Evolutionary conservation across 1,140 invertebrate genomes (phyloP).

Genomic region (Lasioglossum albipes): DNA sequence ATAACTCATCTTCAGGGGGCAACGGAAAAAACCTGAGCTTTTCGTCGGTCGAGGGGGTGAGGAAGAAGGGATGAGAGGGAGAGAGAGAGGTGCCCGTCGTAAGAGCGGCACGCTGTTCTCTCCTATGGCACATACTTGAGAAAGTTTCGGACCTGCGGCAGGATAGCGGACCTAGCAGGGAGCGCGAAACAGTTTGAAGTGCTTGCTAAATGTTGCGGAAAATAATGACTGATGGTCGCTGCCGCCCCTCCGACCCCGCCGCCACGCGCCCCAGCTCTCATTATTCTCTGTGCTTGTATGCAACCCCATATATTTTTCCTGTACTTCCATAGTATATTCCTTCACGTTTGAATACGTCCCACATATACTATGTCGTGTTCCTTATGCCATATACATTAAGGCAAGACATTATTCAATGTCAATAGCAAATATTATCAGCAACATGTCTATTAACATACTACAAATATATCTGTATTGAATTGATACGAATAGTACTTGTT

Average conservation of each 20-base stretch:
- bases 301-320: no score
- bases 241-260: constrained; percentile 31
- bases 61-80: constrained; percentile 43
- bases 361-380: no score
- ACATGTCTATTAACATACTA: no score
- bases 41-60: constrained; percentile 4
- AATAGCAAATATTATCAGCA: no score
- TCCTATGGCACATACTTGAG: constrained; percentile 77
- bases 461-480: no score
- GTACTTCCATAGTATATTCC: no score
- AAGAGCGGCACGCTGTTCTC: constrained; percentile 50
- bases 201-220: constrained; percentile 80
- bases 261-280: constrained; percentile 22
- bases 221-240: constrained; percentile 79
- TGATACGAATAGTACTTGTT: no score
- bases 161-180: constrained; percentile 70
- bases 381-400: no score
- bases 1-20: constrained; percentile 74
- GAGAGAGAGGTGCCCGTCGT: constrained; percentile 16
- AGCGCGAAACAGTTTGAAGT: constrained; percentile 78
- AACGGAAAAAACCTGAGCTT: constrained; percentile 56
- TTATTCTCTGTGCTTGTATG: neutral
- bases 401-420: no score
- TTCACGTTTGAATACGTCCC: no score
- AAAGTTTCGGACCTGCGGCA: constrained; percentile 72